phyloP scores from a whole-genome alignment of 2,888 invertebrate species.

The Sycophila texana region DNA sequence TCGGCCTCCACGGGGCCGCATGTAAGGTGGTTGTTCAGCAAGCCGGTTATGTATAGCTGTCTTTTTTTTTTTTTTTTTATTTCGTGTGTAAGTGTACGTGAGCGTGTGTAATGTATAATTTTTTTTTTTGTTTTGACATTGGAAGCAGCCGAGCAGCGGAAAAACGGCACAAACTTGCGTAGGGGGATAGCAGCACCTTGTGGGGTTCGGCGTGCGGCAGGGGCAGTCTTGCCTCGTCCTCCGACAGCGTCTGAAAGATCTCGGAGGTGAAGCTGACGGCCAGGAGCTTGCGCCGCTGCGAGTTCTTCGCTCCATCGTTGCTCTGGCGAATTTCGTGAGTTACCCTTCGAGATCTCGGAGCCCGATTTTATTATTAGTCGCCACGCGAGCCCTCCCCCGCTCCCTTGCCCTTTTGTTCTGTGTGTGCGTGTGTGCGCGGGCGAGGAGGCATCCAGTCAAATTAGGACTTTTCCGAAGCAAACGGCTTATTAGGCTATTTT shows the following conservation, averaged over 20 bases:
- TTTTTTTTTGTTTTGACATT: not conserved
- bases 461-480: too few species aligned
- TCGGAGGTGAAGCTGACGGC: conserved; percentile 69
- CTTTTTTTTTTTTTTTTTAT: not conserved
- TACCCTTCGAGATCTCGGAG: too few species aligned
- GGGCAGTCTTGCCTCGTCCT: conserved; percentile 66
- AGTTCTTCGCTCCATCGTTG: conserved; percentile 57
- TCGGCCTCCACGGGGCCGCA: too few species aligned
- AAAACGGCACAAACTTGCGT: not conserved
- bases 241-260: conserved; percentile 69
- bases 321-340: conserved; percentile 13
- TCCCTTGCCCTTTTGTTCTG: too few species aligned
- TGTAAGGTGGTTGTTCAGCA: not conserved
- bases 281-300: conserved; percentile 66
- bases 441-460: too few species aligned
- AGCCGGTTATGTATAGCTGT: not conserved
- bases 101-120: too few species aligned
- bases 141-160: too few species aligned
- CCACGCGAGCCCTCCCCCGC: too few species aligned
- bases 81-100: too few species aligned
- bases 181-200: conserved; percentile 16
- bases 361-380: too few species aligned
- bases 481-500: too few species aligned
- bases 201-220: conserved; percentile 57
- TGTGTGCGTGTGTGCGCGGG: too few species aligned